Base-by-base conservation (phyloP, 2,888 invertebrate genomes). In the Nomada fabriciana region DNA sequence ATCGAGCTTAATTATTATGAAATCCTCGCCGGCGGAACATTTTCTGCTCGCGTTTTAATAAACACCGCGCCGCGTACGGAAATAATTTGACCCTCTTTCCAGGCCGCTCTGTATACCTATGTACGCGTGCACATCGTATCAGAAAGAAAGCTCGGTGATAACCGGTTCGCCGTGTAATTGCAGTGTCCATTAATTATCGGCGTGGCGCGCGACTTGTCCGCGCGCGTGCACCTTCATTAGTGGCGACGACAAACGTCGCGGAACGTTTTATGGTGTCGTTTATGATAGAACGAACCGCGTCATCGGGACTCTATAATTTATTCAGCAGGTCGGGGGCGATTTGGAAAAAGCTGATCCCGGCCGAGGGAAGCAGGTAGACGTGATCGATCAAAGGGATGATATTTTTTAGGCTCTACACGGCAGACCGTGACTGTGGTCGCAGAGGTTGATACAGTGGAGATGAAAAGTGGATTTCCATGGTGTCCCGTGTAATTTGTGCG, bases 121-220 rank as follows among this genome's bases (percentile, higher is more conserved):
- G 23, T n/a, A 23, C 36, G 25, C 18, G n/a, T 25, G 29, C 29
- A 0, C 64, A 72, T 69, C 76, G 78, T 59, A 82, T 78, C 83
- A 75, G 83, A 74, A 83, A 79, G 78, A 82, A 82, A 75, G 68
- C 68, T 64, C 68, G 83, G 75, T 79, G 83, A 82, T 82, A 82
- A 82, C 82, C 83, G 82, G 83, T 83, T 74, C 75, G 50, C 20
- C 63, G 78, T 83, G 63, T 82, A 83, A 83, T 82, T 83, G 75
- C 78, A 57, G 64, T 75, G 75, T 75, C 82, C 83, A 83, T 83
- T 83, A 83, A 82, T 83, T 82, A 75, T 78, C 83, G 47, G 36
- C n/a, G 47, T 36, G 69, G 43, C 52, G 53, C 42, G 63, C 75
- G 55, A 61, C 78, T 72, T 76, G 65, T 79, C 75, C 59, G 83